Base-by-base conservation (phyloP, 2,888 invertebrate species). In the Autographa pulchrina region DNA sequence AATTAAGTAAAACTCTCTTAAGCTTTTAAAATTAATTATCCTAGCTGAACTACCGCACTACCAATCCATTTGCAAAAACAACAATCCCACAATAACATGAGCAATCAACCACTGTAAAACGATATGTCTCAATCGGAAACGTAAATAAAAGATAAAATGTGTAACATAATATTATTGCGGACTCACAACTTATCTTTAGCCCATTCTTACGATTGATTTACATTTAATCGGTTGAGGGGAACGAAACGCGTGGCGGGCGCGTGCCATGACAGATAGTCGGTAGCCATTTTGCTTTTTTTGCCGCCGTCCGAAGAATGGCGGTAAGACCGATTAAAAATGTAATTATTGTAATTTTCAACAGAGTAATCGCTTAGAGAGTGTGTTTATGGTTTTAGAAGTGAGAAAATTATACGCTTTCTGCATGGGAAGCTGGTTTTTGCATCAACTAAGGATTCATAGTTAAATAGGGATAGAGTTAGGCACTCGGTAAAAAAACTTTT, bases 111-210 rank as follows among this genome's bases (percentile, higher is more conserved):
- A 38, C 74, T 77, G 94, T 92, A 94, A 95, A 92, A 74, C 78
- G 92, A 95, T 93, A 93, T 85, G 84, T 70, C 90, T 89, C 93
- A 93, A 95, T 95, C 94, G 88, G 92, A 92, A 94, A 94, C 77
- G 93, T 90, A 95, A 95, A 95, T 94, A 95, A 89, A 91, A 92
- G 92, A 93, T 92, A 92, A 84, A 82, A 89, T 88, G 88, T 92
- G 95, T 93, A 94, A 95, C 89, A 90, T 87, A 91, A 95, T 95
- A 93, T 92, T 90, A 88, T 77, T 91, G 86, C 90, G 89, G 91
- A 92, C 92, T 90, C 92, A 86, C 85, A 85, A 90, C 85, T 90
- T 91, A 92, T 93, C 92, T 92, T 80, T 83, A 73, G 80, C 81
- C 83, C 85, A 89, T 88, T 89, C 87, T 90, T 88, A 83, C 88